A percentile compares a stretch with the other conserved stretches of the same genome.
phyloP scores from a whole-genome alignment of 2,797 vertebrate genomes.

The Muscicapa comitata region DNA sequence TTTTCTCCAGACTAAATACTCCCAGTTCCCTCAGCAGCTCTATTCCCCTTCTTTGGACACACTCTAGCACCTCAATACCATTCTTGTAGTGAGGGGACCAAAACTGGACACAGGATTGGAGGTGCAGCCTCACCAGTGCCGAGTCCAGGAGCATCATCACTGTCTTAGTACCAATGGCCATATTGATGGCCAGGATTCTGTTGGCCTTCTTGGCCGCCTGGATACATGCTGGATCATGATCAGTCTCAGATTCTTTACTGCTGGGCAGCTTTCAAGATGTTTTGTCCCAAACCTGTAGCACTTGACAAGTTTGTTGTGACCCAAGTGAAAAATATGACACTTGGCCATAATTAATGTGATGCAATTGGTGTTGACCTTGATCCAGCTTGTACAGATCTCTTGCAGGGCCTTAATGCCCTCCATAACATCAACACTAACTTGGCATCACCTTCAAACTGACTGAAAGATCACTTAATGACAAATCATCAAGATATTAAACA shows the following conservation, averaged over 20 bases:
- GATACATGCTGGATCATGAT: background rate
- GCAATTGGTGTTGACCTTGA: background rate
- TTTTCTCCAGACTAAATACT: background rate
- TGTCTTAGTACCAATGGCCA: background rate
- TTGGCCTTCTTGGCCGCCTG: background rate
- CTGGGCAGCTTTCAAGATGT: background rate
- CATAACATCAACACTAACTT: background rate
- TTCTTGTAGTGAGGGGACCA: background rate
- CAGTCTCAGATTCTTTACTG: background rate
- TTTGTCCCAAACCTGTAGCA: background rate
- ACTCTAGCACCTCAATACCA: background rate
- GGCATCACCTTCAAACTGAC: background rate
- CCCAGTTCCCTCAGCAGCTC: background rate
- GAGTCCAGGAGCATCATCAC: background rate
- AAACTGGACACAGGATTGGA: background rate
- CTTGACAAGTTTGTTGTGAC: background rate
- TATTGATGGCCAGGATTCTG: background rate
- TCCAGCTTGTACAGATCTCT: background rate
- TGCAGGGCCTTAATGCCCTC: background rate
- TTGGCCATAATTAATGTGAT: background rate
- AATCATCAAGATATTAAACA: background rate
- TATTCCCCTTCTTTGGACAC: background rate
- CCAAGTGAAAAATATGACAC: background rate
- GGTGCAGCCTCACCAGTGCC: fast-evolving
- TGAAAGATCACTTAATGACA: background rate